These are phyloP conservation scores for Pseudomyrmex flavicornis DNA, from an alignment of 1,140 invertebrate species.

Conservation along the genomic window DNA sequence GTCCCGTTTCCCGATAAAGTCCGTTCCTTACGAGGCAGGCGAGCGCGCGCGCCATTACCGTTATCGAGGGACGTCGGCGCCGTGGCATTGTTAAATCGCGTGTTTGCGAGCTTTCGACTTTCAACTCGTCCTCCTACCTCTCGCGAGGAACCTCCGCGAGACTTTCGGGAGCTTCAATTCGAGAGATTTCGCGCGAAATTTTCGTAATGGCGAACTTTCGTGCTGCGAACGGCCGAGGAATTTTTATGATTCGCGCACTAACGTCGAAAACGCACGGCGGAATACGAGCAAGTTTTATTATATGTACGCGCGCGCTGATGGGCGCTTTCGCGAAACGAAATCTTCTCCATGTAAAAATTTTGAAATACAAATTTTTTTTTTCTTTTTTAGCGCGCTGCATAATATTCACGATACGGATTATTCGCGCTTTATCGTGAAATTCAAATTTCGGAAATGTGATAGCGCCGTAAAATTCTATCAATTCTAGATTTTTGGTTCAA, in stretches of 20 bases:
- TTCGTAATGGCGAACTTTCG: conserved; percentile 35
- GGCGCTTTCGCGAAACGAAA: conserved; percentile 43
- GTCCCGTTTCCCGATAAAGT: conserved; percentile 66
- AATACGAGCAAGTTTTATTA: conserved; percentile 24
- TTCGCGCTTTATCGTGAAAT: conserved; percentile 3
- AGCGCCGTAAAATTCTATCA: background rate
- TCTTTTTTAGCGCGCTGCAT: background rate
- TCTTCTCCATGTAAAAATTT: conserved; percentile 39
- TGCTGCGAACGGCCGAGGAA: background rate
- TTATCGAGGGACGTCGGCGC: conserved; percentile 68
- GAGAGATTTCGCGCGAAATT: conserved; percentile 46
- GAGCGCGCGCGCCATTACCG: conserved; percentile 76
- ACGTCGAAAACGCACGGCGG: background rate
- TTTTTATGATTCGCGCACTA: conserved; percentile 39
- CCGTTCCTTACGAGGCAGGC: conserved; percentile 56
- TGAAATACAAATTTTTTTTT: conserved; percentile 20
- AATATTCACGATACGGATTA: conserved; percentile 9
- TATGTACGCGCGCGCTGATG: conserved; percentile 12
- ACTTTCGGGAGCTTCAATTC: conserved; percentile 28
- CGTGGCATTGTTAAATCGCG: conserved; percentile 62
- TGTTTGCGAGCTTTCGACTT: conserved; percentile 64
- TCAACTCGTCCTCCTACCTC: conserved; percentile 41
- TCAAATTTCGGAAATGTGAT: background rate
- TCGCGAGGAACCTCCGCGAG: conserved; percentile 24
- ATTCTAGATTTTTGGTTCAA: background rate